Percentiles rank a stretch among this genome's conserved stretches.
These are phyloP conservation scores for Takifugu rubripes DNA, from an alignment of 2,797 vertebrate species.

Conservation along the genomic window DNA sequence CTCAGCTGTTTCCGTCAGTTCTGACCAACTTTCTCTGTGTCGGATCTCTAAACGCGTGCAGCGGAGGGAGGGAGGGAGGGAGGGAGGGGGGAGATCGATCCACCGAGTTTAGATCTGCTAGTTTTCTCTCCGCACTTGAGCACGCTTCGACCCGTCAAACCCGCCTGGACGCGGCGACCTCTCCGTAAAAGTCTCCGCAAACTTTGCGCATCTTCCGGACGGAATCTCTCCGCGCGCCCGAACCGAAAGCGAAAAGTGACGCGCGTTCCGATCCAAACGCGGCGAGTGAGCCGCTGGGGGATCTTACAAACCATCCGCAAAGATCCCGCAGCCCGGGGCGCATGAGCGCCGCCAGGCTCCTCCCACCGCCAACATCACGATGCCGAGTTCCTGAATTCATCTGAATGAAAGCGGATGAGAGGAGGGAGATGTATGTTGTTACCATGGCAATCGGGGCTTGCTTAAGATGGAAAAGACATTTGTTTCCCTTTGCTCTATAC, in stretches of 20 bases:
- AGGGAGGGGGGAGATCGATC: constrained; percentile 16
- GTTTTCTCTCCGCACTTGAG: constrained; percentile 40
- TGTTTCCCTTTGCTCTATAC: constrained; percentile 24
- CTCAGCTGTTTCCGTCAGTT: constrained; percentile 51
- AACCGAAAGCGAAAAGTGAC: background rate
- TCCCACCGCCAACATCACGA: constrained; percentile 50
- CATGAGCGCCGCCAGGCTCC: constrained; percentile 36
- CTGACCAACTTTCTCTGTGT: constrained; percentile 47
- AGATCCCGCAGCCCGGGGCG: constrained; percentile 46
- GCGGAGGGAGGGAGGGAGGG: background rate
- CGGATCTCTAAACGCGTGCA: constrained; percentile 30
- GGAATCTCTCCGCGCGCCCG: background rate
- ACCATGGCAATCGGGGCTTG: constrained; percentile 74
- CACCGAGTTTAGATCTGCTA: constrained; percentile 32
- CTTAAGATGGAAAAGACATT: constrained; percentile 47
- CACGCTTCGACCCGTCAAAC: constrained; percentile 18
- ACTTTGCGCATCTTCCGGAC: constrained; percentile 60
- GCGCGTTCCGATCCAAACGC: no score
- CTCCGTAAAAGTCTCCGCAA: constrained; percentile 46
- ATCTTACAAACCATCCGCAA: constrained; percentile 49
- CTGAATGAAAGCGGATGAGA: constrained; percentile 61
- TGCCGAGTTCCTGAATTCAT: constrained; percentile 50
- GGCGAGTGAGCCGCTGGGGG: constrained; percentile 11
- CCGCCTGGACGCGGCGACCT: constrained; percentile 19
- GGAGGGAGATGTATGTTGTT: constrained; percentile 64